phyloP scores from a whole-genome alignment of 2,113 vertebrate genomes.

The Fukomys damarensis region DNA sequence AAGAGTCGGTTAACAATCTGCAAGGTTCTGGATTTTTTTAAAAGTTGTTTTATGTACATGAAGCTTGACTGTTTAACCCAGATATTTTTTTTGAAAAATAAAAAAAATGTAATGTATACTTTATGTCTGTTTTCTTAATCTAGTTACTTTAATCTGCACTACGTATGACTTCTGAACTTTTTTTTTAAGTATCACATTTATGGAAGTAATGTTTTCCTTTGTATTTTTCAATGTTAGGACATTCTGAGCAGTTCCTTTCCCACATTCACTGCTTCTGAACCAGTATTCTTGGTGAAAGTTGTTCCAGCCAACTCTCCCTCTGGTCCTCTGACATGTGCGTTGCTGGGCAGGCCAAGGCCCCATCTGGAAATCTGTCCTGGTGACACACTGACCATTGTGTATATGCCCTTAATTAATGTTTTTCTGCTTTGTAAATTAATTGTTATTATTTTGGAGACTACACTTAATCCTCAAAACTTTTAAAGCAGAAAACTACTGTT shows the following conservation, averaged over 20 bases:
- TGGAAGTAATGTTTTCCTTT: conserved; percentile 39
- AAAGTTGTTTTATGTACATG: conserved; percentile 49
- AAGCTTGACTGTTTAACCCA: conserved; percentile 66
- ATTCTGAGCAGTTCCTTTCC: neutral
- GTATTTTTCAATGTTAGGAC: neutral
- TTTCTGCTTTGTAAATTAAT: conserved; percentile 12
- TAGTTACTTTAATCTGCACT: neutral
- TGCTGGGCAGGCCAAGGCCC: neutral
- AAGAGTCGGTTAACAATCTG: conserved; percentile 42
- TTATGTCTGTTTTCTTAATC: conserved; percentile 73
- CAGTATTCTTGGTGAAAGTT: neutral
- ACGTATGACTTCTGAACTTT: neutral
- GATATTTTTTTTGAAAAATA: conserved; percentile 73
- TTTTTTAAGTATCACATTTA: neutral
- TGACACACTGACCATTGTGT: neutral
- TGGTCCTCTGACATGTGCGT: neutral
- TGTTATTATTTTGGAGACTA: conserved; percentile 43
- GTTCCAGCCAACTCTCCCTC: neutral
- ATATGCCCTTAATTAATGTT: neutral
- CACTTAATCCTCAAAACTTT: conserved; percentile 41
- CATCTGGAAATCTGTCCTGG: neutral
- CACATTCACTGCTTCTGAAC: neutral
- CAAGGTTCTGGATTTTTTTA: conserved; percentile 31
- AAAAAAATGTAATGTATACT: conserved; percentile 56
- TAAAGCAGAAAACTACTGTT: neutral